phyloP scores from a whole-genome alignment of 2,113 vertebrate genomes.

The Beaufortia kweichowensis region DNA sequence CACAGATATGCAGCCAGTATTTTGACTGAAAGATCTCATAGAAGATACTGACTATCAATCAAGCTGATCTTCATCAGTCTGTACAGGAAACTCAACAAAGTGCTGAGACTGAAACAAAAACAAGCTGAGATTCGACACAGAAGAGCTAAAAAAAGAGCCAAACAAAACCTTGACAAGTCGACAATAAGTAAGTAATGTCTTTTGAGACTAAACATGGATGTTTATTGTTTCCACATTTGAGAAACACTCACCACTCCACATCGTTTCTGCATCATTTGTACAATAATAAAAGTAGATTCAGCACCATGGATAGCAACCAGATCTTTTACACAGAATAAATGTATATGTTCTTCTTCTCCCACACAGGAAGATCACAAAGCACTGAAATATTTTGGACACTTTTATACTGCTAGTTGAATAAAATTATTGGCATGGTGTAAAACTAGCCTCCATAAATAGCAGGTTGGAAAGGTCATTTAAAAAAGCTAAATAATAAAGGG shows the following conservation, averaged over 20 bases:
- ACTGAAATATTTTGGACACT: not conserved
- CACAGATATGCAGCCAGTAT: not conserved
- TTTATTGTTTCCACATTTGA: not conserved
- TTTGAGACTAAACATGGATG: not conserved
- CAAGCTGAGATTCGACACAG: not conserved
- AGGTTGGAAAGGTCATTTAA: not conserved
- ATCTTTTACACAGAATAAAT: too few species aligned
- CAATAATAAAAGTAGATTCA: conserved; percentile 28
- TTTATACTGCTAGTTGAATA: not conserved
- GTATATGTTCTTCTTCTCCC: too few species aligned
- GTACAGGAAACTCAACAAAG: not conserved
- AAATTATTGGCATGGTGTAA: not conserved
- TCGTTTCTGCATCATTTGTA: not conserved
- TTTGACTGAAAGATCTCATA: conserved; percentile 11
- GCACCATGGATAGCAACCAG: conserved; percentile 46
- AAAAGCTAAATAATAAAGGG: not conserved
- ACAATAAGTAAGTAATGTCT: not conserved
- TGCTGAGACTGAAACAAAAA: not conserved
- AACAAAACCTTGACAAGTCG: not conserved
- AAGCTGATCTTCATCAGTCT: conserved; percentile 1
- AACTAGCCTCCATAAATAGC: not conserved
- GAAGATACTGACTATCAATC: not conserved
- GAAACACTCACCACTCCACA: not conserved
- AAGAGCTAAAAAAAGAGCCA: not conserved
- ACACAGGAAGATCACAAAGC: not conserved